Base-by-base conservation (phyloP, 2,113 vertebrate genomes). In the Falcunculus frontatus region DNA sequence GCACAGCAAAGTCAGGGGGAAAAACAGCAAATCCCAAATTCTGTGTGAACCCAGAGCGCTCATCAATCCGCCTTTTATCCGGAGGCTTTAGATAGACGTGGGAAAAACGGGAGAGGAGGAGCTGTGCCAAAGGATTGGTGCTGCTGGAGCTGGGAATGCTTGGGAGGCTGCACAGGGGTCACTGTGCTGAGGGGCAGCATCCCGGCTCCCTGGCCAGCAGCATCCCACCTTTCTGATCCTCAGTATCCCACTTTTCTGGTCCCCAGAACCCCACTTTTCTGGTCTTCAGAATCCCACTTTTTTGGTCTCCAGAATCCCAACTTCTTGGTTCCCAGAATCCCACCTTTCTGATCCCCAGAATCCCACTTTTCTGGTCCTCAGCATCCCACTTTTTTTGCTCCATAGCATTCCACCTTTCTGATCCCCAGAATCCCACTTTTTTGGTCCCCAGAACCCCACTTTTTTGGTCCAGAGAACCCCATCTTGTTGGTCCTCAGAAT, bases 1-100 rank as follows among this genome's bases (percentile, higher is more conserved):
- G 9, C 1, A 1, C 30, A 20, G 87, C 62, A n/a, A 37, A 64
- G 17, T 2, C 8, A 27, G 47, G 32, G 82, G 35, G 30, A 18
- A 67, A 92, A 86, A 11, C 29, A 39, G 46, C 41, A 35, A 64
- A 79, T 3, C 19, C 29, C 13, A 10, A 62, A 62, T 18, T 32
- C 9, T 1, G 0, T 26, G 84, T 2, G 33, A 56, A 7, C 2
- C 13, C 10, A 3, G 50, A 37, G 39, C 4, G 3, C 2, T 3
- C 21, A 4, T 41, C 0, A 0, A 16, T 23, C 6, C 0, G 1
- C 14, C 8, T 7, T 7, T 69, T 56, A 20, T 12, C 37, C 0
- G 0, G 29, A 35, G 14, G 19, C 2, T 65, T 46, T 27, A 10
- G 4, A 33, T 1, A 27, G 42, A 7, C 1, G 13, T 19, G 42